Percentiles rank a stretch among this genome's conserved stretches.
Conservation (phyloP, 2,113 vertebrate genomes). For the Excalfactoria chinensis region DNA sequence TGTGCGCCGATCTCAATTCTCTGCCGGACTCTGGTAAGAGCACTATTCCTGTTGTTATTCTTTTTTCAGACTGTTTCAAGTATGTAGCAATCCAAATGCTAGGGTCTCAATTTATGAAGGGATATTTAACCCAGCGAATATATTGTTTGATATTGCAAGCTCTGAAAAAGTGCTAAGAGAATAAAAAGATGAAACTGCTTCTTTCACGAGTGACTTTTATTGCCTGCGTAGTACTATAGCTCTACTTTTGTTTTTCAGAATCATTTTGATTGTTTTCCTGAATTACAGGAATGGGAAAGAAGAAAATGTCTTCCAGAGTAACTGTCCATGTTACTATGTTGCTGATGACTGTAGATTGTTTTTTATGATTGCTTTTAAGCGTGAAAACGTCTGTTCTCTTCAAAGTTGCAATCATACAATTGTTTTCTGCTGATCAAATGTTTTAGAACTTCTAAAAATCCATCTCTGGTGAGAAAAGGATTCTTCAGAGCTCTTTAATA, state of each 20-base stretch:
- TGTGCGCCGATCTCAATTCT: constrained; percentile 98
- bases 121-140: neutral
- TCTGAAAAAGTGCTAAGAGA: neutral
- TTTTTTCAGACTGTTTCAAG: neutral
- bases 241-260: neutral
- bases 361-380: neutral
- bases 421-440: neutral
- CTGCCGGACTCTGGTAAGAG: constrained; percentile 94
- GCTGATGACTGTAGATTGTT: neutral
- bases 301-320: neutral
- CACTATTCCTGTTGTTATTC: neutral
- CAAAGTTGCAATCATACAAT: neutral
- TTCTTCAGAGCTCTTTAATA: neutral
- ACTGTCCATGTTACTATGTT: neutral
- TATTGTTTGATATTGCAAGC: neutral
- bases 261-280: neutral
- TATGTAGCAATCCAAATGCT: neutral
- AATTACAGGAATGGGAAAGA: neutral
- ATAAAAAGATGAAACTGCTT: neutral
- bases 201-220: neutral
- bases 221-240: neutral
- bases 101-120: neutral
- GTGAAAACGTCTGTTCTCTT: neutral
- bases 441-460: neutral
- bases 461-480: neutral